Conservation (phyloP, 2,113 vertebrate species). For the Tinamus guttatus region DNA sequence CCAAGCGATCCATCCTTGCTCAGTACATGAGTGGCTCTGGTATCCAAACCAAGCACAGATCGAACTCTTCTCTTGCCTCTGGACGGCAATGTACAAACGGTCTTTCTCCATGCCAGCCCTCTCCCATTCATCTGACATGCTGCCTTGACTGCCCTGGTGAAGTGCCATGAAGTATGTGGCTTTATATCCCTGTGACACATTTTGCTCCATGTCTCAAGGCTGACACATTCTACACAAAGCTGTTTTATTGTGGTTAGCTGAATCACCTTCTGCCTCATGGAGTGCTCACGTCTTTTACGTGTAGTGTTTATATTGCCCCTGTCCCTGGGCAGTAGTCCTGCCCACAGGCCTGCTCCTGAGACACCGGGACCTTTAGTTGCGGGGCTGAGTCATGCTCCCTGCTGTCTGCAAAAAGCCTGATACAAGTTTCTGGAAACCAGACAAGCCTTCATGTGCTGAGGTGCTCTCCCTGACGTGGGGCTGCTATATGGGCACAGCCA, state of each 20-base stretch:
- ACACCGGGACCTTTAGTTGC: accelerated
- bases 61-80: not conserved
- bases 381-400: accelerated
- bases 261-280: not conserved
- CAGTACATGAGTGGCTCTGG: accelerated
- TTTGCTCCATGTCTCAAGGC: not conserved
- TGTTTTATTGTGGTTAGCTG: not conserved
- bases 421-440: not conserved
- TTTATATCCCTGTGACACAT: not conserved
- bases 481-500: accelerated
- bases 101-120: accelerated
- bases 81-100: not conserved
- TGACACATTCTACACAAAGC: not conserved
- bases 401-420: not conserved
- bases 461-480: not conserved
- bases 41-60: not conserved
- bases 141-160: not conserved
- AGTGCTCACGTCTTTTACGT: not conserved
- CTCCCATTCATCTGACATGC: accelerated
- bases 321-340: not conserved
- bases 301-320: not conserved
- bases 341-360: not conserved
- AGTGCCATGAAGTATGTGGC: not conserved
- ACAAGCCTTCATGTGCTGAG: accelerated
- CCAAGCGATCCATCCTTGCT: not conserved